Evolutionary conservation across 2,797 vertebrate species (phyloP), one percentile per base, ranked within the genome.

Genomic region (Dromococcyx pavoninus): DNA sequence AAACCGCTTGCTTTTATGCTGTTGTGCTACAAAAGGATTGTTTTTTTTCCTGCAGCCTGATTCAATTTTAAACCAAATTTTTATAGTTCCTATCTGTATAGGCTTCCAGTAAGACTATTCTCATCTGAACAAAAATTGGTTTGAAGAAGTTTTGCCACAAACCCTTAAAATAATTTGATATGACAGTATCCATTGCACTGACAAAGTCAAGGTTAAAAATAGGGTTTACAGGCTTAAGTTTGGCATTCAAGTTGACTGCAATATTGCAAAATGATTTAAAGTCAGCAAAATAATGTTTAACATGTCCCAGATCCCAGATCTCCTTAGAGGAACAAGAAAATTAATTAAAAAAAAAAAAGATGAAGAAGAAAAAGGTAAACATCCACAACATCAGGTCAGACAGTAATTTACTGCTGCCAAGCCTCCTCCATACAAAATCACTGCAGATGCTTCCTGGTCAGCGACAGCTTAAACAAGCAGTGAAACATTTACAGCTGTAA

Each of bases 51-150:
- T 94, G 79, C 93, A 95, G 94, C 84, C 77, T 93, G 91, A 85
- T 94, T 96, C 88, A 94, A 94, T 93, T 96, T 97, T 80, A 94
- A 95, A 83, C 48, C 24, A 0, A 91, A 44, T 74, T 96, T 96
- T 97, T 97, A 95, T 93, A 94, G 92, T 77, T 95, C 30, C 37
- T 96, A 96, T 97, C 95, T 95, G 89, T 80, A 76, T 53, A 87
- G 67, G 56, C 90, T 95, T 96, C 94, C 96, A 96, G 96, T 97
- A 97, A 97, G 86, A 83, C 95, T 96, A 91, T 96, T 97, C 94
- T 96, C 94, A 94, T 96, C 73, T 70, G 71, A 92, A 73, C 23
- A 93, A 89, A 96, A 96, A 92, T 65, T 76, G 92, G 93, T 95
- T 93, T 96, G 89, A 96, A 93, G 91, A 97, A 95, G 83, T 91